These are phyloP conservation scores for Panopea generosa DNA, from an alignment of 2,888 invertebrate genomes.

Conservation along the genomic window DNA sequence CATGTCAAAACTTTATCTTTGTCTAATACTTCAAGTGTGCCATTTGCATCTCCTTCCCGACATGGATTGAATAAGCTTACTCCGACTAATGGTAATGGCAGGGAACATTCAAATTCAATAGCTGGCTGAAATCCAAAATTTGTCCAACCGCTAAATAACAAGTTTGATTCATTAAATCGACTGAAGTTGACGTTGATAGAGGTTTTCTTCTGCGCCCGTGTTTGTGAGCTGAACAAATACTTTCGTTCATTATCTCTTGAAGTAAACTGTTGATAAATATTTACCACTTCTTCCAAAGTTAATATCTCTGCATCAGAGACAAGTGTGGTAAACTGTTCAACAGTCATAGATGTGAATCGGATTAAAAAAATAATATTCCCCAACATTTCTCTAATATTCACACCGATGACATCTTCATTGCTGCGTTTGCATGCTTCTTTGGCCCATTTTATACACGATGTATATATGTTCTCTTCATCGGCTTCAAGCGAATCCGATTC, in stretches of 20 bases:
- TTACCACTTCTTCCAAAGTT: constrained; percentile 86
- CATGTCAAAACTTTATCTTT: too few relatives aligned
- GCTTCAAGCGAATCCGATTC: constrained; percentile 89
- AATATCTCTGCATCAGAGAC: constrained; percentile 87
- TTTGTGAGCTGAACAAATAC: too few relatives aligned
- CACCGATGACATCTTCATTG: constrained; percentile 22
- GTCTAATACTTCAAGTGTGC: constrained; percentile 8
- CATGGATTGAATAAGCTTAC: constrained; percentile 16
- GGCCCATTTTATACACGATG: constrained; percentile 58
- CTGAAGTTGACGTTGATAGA: too few relatives aligned
- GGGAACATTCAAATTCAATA: constrained; percentile 17
- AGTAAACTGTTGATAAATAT: constrained; percentile 59
- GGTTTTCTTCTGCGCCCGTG: too few relatives aligned
- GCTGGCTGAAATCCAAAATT: constrained; percentile 8
- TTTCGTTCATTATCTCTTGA: not conserved
- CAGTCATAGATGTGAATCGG: constrained; percentile 62
- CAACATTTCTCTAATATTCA: constrained; percentile 40
- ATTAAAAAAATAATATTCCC: constrained; percentile 56
- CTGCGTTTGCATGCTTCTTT: constrained; percentile 52
- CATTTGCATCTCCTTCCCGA: constrained; percentile 7
- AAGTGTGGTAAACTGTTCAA: constrained; percentile 88
- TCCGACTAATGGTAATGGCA: constrained; percentile 4
- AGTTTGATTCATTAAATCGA: not conserved
- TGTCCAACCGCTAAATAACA: not conserved
- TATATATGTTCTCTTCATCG: constrained; percentile 75